Base-by-base conservation (phyloP, 2,113 vertebrate genomes). In the Polyodon spathula region DNA sequence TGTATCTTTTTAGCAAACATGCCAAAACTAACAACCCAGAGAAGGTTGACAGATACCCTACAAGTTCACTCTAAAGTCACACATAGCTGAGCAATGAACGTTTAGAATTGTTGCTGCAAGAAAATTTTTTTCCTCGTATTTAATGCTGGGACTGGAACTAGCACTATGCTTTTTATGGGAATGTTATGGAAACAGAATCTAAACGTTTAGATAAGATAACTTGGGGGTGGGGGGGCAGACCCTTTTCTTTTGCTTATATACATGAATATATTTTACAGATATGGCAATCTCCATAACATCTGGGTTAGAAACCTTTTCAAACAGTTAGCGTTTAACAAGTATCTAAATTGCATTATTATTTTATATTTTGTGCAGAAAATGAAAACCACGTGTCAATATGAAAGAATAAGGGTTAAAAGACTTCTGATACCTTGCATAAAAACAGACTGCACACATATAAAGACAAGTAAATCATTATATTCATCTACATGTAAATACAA, bases 1-100 rank as follows among this genome's bases (percentile, higher is more conserved):
- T 84, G 86, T 74, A 89, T 81, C 80, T 82, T 82, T 72, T 81
- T 66, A 76, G 85, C 62, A 73, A 84, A 82, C 81, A 84, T 90
- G 89, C 89, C 92, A 93, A 91, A 90, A 88, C 90, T 86, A 93
- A 92, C 85, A 91, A 79, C 67, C 75, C 72, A 81, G 81, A 90
- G 90, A 89, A 87, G 86, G 86, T 85, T 84, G 77, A 59, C 82
- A 92, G 89, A 92, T 85, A 87, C 85, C 69, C 80, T 70, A 78
- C 81, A 85, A 89, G 92, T 95, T 97, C 91, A 94, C 56, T 74
- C 72, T 79, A 82, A 84, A 92, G 91, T 92, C 89, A 86, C 71
- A 75, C 76, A 75, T 71, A 79, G 77, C 78, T 77, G 69, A 78
- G 68, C 61, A 67, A 74, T 74, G 73, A 69, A 66, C 62, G 62